phyloP scores from a whole-genome alignment of 2,113 vertebrate genomes.

The Spea bombifrons region DNA sequence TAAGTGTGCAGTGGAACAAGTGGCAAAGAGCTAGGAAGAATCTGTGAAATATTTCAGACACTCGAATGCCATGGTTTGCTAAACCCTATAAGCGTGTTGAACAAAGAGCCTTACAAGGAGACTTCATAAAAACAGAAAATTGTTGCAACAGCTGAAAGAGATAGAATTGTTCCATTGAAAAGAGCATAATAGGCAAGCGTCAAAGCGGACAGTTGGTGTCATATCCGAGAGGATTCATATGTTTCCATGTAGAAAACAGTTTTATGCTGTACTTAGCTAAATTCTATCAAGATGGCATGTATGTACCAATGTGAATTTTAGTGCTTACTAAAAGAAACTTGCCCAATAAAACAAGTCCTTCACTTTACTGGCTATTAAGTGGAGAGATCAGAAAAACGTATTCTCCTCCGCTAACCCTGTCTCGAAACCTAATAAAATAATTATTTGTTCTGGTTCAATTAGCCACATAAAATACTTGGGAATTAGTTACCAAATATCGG shows the following conservation, averaged over 20 bases:
- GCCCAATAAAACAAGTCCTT: constrained; percentile 24
- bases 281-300: constrained; percentile 38
- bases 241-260: constrained; percentile 50
- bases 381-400: neutral
- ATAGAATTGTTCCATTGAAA: constrained; percentile 56
- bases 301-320: constrained; percentile 43
- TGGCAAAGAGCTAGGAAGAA: constrained; percentile 7
- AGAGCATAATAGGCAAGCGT: constrained; percentile 56
- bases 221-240: constrained; percentile 59
- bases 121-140: constrained; percentile 50
- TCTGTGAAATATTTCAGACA: constrained; percentile 37
- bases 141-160: constrained; percentile 58
- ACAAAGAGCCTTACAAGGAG: constrained; percentile 34
- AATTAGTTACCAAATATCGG: no score
- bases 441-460: neutral
- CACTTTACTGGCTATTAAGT: constrained; percentile 39
- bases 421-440: constrained; percentile 45
- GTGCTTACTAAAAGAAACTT: constrained; percentile 46
- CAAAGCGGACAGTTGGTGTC: constrained; percentile 59
- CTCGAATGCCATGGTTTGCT: constrained; percentile 14
- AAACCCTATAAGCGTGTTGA: constrained; percentile 48
- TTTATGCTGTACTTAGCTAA: constrained; percentile 45
- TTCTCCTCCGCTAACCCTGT: constrained; percentile 20
- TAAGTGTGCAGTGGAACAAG: constrained; percentile 31
- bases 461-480: no score